These are phyloP conservation scores for Drosophila nasuta DNA, from an alignment of 1,140 invertebrate species.

Conservation along the genomic window DNA sequence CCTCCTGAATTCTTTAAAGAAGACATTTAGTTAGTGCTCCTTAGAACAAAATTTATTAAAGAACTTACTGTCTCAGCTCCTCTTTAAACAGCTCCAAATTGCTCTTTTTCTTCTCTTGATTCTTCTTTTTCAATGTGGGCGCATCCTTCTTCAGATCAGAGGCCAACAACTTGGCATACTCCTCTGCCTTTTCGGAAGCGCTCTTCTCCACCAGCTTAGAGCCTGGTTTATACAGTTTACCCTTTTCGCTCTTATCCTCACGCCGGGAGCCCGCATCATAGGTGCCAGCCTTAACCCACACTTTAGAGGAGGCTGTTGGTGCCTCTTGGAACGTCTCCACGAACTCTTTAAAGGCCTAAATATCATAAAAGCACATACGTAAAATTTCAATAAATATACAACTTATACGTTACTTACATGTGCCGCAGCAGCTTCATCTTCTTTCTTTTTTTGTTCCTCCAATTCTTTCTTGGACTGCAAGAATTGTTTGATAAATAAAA, in stretches of 20 bases:
- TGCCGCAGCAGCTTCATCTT: slow-evolving; percentile 94
- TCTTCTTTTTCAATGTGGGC: slow-evolving; percentile 90
- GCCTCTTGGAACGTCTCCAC: slow-evolving; percentile 98
- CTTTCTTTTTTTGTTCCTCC: slow-evolving; percentile 94
- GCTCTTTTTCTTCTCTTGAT: slow-evolving; percentile 95
- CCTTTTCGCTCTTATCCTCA: slow-evolving; percentile 95
- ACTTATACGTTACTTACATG: slow-evolving; percentile 78
- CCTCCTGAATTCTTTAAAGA: slow-evolving; percentile 95
- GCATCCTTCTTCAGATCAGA: slow-evolving; percentile 86
- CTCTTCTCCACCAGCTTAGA: slow-evolving; percentile 89
- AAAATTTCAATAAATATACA: not conserved
- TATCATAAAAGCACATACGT: slow-evolving; percentile 21
- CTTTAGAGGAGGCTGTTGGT: slow-evolving; percentile 90
- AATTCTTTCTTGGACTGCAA: slow-evolving; percentile 91
- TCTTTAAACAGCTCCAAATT: slow-evolving; percentile 99
- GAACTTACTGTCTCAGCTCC: slow-evolving; percentile 92
- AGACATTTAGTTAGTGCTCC: not conserved
- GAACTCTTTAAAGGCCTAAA: slow-evolving; percentile 97
- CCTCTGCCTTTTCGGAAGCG: slow-evolving; percentile 87
- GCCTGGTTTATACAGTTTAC: slow-evolving; percentile 97
- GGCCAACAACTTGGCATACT: slow-evolving; percentile 90
- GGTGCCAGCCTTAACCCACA: slow-evolving; percentile 98
- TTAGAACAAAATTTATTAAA: not conserved
- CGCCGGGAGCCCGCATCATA: slow-evolving; percentile 97
- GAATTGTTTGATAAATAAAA: slow-evolving; percentile 72